Evolutionary conservation across 2,888 invertebrate species (phyloP).

Genomic region (Drosophila gaucha): DNA sequence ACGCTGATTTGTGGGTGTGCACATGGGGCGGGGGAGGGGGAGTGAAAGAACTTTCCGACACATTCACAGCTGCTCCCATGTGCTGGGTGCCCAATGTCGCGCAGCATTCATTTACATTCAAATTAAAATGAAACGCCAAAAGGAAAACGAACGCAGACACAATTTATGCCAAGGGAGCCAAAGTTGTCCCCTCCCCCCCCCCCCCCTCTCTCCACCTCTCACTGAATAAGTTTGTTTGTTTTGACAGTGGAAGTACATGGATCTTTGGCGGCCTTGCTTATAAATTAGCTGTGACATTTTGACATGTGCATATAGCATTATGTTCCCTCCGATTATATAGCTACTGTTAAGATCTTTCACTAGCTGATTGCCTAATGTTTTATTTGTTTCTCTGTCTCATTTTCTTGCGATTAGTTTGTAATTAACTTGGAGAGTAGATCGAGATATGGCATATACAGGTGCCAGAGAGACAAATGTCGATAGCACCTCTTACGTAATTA

Average conservation of each 20-base stretch:
- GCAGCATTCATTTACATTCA: slow-evolving; percentile 80
- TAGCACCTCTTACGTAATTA: slow-evolving; percentile 48
- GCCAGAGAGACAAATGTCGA: slow-evolving; percentile 75
- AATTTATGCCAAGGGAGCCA: slow-evolving; percentile 16
- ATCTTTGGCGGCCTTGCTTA: slow-evolving; percentile 68
- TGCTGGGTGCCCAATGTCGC: slow-evolving; percentile 40
- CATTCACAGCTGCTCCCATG: slow-evolving; percentile 61
- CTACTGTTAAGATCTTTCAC: slow-evolving; percentile 61
- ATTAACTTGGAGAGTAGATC: slow-evolving; percentile 63
- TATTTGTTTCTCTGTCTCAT: slow-evolving; percentile 41
- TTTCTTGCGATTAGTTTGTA: slow-evolving; percentile 69
- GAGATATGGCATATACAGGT: slow-evolving; percentile 55
- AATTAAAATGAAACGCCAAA: slow-evolving; percentile 78
- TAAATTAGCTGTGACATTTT: slow-evolving; percentile 71
- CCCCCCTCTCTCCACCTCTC: not conserved
- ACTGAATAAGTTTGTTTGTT: slow-evolving; percentile 65
- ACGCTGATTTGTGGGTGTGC: slow-evolving; percentile 57
- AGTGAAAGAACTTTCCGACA: slow-evolving; percentile 18
- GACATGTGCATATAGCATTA: slow-evolving; percentile 56
- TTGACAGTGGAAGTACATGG: slow-evolving; percentile 70
- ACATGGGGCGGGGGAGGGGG: not conserved
- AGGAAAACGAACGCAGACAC: slow-evolving; percentile 38
- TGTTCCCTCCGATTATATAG: slow-evolving; percentile 20
- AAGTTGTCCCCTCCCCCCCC: not conserved
- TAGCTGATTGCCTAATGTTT: slow-evolving; percentile 71